These are phyloP conservation scores for Penaeus monodon DNA, from an alignment of 2,888 invertebrate species.

Conservation along the genomic window DNA sequence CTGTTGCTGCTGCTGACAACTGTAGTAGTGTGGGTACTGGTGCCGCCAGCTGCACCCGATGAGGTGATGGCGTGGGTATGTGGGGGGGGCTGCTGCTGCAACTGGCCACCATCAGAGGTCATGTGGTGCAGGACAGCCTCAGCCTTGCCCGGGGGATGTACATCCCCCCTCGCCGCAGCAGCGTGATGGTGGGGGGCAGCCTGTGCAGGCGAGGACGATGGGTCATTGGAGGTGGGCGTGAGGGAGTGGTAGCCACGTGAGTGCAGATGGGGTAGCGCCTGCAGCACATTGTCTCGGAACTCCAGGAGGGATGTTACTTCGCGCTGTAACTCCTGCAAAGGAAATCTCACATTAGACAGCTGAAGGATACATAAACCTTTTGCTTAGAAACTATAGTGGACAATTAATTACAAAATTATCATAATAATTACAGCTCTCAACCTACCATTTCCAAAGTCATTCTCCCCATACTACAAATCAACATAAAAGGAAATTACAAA, in stretches of 20 bases:
- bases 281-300: slow-evolving; percentile 64
- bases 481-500: neutral
- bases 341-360: too few relatives aligned
- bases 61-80: slow-evolving; percentile 15
- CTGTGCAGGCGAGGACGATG: slow-evolving; percentile 19
- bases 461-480: too few relatives aligned
- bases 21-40: neutral
- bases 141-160: slow-evolving; percentile 17
- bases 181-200: slow-evolving; percentile 26
- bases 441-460: too few relatives aligned
- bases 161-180: slow-evolving; percentile 17
- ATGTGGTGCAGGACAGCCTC: slow-evolving; percentile 31
- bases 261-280: slow-evolving; percentile 63
- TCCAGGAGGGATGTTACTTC: slow-evolving; percentile 64
- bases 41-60: neutral
- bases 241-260: slow-evolving; percentile 34
- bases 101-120: slow-evolving; percentile 28
- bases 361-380: too few relatives aligned
- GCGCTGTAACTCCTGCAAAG: slow-evolving; percentile 63
- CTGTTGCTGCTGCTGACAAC: slow-evolving; percentile 36
- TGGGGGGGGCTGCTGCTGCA: slow-evolving; percentile 37
- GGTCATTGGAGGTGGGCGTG: slow-evolving; percentile 35
- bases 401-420: neutral
- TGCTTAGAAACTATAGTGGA: neutral
- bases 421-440: too few relatives aligned